Base-by-base conservation (phyloP, 2,797 vertebrate species). In the Falco columbarius region DNA sequence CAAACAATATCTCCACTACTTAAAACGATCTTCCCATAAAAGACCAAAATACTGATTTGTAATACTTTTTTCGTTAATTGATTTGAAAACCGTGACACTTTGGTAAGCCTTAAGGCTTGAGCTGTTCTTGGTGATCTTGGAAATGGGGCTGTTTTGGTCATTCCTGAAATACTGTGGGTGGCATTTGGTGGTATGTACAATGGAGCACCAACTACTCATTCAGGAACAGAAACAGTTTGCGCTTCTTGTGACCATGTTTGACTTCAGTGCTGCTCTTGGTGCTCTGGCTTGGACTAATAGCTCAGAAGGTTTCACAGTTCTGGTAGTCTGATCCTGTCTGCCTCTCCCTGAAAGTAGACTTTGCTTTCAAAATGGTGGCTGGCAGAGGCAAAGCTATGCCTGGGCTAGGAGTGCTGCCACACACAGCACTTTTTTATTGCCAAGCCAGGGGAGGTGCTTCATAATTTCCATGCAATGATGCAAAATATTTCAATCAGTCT, bases 1-100 rank as follows among this genome's bases (percentile, higher is more conserved):
- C 92, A 96, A 96, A 97, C 93, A 96, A 91, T 96, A 88, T 93
- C 75, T 93, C 81, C 84, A 47, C 79, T 96, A 81, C 58, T 96
- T 70, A 87, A 92, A 91, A 93, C 77, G 36, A 89, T 94, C 85
- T 86, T 89, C 81, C 40, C 61, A 58, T 67, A 76, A 86, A 81
- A 94, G 72, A 89, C 62, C 86, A 96, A 97, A 97, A 97, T 94
- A 94, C 66, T 96, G 79, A 92, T 95, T 91, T 94, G 61, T 88
- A 92, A 71, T 68, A 77, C 21, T 92, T 58, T 85, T 88, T 90
- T 89, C 56, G 76, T 85, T 87, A 96, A 95, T 75, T 59, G 40
- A 44, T 66, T 90, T 86, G 80, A 90, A 86, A 73, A 42, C 32
- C 23, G 19, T 46, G 44, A 34, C 6, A 24, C 34, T 9, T 56